These are phyloP conservation scores for Forbesichthys agassizii DNA, from an alignment of 2,113 vertebrate species.

Conservation along the genomic window DNA sequence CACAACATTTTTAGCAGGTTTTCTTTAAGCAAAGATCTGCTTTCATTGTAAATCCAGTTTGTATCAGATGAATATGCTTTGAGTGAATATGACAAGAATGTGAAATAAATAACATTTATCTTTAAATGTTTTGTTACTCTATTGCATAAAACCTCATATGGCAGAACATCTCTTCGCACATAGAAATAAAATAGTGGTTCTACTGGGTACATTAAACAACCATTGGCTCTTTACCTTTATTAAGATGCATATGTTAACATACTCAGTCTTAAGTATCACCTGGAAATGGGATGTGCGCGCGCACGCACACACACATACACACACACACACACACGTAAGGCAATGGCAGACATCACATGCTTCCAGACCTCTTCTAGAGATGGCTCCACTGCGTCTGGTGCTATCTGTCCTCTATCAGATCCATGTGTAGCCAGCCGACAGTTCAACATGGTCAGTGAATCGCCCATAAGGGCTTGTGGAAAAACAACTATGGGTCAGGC, in stretches of 20 bases:
- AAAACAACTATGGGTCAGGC: not conserved
- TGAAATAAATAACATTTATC: too few relatives aligned
- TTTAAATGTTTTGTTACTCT: too few relatives aligned
- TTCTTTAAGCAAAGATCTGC: slow-evolving; percentile 23
- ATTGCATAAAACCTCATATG: not conserved
- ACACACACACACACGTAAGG: slow-evolving; percentile 29
- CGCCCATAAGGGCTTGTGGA: not conserved
- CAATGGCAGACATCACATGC: slow-evolving; percentile 69
- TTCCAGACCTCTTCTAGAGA: slow-evolving; percentile 71
- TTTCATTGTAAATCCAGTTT: slow-evolving; percentile 7
- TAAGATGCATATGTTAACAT: slow-evolving; percentile 33
- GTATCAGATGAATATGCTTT: too few relatives aligned
- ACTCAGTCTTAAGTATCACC: slow-evolving; percentile 12
- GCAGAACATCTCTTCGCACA: not conserved
- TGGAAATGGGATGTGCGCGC: slow-evolving; percentile 27
- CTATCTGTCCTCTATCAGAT: slow-evolving; percentile 68
- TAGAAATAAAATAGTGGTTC: not conserved
- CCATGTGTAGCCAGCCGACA: slow-evolving; percentile 50
- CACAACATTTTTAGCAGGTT: slow-evolving; percentile 2
- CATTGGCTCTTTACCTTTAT: not conserved
- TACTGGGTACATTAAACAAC: not conserved
- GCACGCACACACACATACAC: slow-evolving; percentile 6
- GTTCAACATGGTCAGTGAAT: not conserved
- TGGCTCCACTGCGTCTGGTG: slow-evolving; percentile 73
- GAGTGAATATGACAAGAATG: too few relatives aligned